These are phyloP conservation scores for Cherax destructor DNA, from an alignment of 1,140 invertebrate species.

Conservation along the genomic window DNA sequence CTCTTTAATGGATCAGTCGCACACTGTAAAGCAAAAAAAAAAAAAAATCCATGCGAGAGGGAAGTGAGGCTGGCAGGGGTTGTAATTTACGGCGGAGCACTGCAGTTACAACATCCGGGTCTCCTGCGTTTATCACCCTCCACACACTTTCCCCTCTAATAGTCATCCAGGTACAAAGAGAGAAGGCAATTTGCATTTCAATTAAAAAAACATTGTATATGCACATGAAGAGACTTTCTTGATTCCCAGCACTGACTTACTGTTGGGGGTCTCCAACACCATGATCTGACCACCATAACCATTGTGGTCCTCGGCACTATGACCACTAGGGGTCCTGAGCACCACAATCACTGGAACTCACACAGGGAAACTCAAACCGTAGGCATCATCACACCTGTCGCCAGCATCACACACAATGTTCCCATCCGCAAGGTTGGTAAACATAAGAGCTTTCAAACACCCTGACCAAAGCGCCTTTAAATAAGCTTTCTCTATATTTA, in stretches of 20 bases:
- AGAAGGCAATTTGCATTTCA: constrained; percentile 4
- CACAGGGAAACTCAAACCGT: too few species aligned
- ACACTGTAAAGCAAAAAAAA: neutral
- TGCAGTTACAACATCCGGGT: constrained; percentile 17
- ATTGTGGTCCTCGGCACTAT: too few species aligned
- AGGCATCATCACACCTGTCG: too few species aligned
- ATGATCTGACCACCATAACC: neutral
- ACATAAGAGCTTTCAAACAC: too few species aligned
- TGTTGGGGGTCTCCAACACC: neutral
- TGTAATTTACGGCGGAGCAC: neutral
- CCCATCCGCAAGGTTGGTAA: too few species aligned
- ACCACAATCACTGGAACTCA: too few species aligned
- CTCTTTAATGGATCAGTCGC: constrained; percentile 4
- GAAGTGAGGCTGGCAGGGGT: neutral
- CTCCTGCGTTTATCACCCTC: neutral
- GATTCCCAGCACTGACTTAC: neutral
- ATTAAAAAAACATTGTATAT: neutral
- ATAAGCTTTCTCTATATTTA: too few species aligned
- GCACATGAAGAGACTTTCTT: neutral
- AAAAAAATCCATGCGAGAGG: neutral
- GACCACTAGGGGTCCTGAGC: neutral
- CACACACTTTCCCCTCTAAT: neutral
- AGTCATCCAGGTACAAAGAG: neutral
- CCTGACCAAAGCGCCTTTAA: too few species aligned
- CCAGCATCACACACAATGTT: too few species aligned